Conservation (phyloP, 2,888 invertebrate genomes). For the Amblyjoppa fuscipennis region DNA sequence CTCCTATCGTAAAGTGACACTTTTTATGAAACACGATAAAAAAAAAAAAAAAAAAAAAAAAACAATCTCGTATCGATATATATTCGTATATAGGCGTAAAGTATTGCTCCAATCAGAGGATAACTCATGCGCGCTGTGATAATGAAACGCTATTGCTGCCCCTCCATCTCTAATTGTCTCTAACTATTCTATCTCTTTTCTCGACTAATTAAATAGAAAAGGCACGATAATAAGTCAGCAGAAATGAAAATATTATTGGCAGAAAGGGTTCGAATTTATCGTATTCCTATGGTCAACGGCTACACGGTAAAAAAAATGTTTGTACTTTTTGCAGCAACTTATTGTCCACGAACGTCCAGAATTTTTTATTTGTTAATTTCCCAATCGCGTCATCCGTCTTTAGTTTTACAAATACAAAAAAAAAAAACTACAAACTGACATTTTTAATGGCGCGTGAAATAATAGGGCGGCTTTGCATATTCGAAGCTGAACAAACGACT, state of each 20-base stretch:
- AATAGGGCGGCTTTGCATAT: too few species aligned
- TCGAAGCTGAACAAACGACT: too few species aligned
- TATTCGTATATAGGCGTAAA: conserved; percentile 3
- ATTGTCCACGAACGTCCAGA: too few species aligned
- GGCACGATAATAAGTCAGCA: conserved; percentile 18
- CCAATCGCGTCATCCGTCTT: too few species aligned
- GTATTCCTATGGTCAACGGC: conserved; percentile 1
- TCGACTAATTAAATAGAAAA: conserved; percentile 8
- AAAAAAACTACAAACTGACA: too few species aligned
- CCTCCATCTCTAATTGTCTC: conserved; percentile 34
- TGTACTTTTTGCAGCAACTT: too few species aligned
- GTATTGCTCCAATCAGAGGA: conserved; percentile 43
- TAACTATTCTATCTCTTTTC: conserved; percentile 47
- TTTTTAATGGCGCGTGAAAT: too few species aligned
- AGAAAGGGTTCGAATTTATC: conserved; percentile 7
- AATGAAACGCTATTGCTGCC: conserved; percentile 28
- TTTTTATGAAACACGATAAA: background rate
- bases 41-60: background rate
- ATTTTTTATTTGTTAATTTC: too few species aligned
- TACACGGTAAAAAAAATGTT: too few species aligned
- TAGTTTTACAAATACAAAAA: too few species aligned
- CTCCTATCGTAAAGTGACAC: conserved; percentile 38
- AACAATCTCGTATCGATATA: conserved; percentile 17
- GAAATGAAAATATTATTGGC: conserved; percentile 5
- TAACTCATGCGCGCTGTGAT: conserved; percentile 58